Percentiles rank a stretch among this genome's conserved stretches.
phyloP scores from a whole-genome alignment of 1,140 invertebrate genomes.

The Euura saliciscinereae region DNA sequence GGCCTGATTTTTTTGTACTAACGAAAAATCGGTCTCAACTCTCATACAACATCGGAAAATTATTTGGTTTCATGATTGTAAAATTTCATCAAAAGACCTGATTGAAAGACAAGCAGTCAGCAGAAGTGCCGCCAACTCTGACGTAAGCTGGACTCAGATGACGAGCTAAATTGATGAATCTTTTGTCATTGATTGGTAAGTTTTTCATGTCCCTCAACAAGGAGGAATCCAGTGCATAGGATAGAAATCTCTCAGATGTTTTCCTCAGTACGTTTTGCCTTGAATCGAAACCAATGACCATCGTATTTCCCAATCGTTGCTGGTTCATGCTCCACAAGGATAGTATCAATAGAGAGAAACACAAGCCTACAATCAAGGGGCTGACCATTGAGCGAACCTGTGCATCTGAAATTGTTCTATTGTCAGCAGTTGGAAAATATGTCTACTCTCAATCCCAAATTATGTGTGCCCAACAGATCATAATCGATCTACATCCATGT shows the following conservation, averaged over 20 bases:
- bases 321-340: slow-evolving; percentile 8
- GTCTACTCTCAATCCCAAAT: no score
- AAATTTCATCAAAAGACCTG: slow-evolving; percentile 30
- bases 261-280: slow-evolving; percentile 22
- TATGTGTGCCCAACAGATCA: no score
- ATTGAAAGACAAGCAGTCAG: slow-evolving; percentile 69
- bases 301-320: slow-evolving; percentile 10
- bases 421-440: neutral
- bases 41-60: no score
- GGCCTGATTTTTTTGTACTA: no score
- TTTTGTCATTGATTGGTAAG: slow-evolving; percentile 45
- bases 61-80: no score
- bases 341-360: slow-evolving; percentile 12
- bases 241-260: slow-evolving; percentile 51
- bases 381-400: slow-evolving; percentile 14
- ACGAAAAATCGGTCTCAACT: no score
- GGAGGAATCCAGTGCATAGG: slow-evolving; percentile 52
- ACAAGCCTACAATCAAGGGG: slow-evolving; percentile 8
- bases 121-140: slow-evolving; percentile 70
- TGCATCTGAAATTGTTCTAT: slow-evolving; percentile 9
- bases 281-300: slow-evolving; percentile 14
- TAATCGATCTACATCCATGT: no score
- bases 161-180: slow-evolving; percentile 61
- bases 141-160: slow-evolving; percentile 66
- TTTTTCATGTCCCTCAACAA: slow-evolving; percentile 42